Conservation (phyloP, 2,113 vertebrate species). For the Nettapus auritus region DNA sequence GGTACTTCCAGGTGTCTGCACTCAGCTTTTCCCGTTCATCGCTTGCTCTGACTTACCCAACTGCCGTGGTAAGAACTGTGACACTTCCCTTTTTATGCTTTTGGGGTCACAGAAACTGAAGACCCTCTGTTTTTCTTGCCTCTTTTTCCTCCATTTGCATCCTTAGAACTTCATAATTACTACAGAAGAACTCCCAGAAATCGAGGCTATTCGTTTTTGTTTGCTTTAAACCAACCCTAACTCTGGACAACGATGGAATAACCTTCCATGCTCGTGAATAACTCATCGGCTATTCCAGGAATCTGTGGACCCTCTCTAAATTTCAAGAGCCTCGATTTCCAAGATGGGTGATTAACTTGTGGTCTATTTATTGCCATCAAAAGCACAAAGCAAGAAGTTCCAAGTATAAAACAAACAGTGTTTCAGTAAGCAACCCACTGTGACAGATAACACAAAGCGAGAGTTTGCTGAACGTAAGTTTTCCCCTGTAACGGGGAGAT, state of each 20-base stretch:
- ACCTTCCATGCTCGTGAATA: neutral
- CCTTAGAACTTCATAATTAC: neutral
- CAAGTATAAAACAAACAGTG: neutral
- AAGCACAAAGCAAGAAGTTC: neutral
- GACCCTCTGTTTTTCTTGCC: neutral
- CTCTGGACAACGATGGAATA: neutral
- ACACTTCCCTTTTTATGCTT: neutral
- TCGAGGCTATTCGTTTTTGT: no score
- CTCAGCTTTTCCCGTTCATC: neutral
- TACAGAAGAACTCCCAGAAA: neutral
- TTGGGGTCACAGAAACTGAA: neutral
- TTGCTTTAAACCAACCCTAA: neutral
- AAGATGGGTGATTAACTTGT: neutral
- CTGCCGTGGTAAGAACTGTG: accelerated
- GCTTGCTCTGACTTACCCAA: neutral
- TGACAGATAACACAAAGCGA: neutral
- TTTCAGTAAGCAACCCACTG: neutral
- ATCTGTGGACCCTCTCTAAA: neutral
- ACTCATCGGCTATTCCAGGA: neutral
- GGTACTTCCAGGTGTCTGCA: neutral
- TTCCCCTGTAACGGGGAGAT: neutral
- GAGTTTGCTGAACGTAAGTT: neutral
- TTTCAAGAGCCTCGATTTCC: neutral
- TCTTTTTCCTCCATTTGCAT: neutral
- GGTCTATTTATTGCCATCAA: neutral